These are phyloP conservation scores for Lineus longissimus DNA, from an alignment of 1,140 invertebrate species.

Conservation along the genomic window DNA sequence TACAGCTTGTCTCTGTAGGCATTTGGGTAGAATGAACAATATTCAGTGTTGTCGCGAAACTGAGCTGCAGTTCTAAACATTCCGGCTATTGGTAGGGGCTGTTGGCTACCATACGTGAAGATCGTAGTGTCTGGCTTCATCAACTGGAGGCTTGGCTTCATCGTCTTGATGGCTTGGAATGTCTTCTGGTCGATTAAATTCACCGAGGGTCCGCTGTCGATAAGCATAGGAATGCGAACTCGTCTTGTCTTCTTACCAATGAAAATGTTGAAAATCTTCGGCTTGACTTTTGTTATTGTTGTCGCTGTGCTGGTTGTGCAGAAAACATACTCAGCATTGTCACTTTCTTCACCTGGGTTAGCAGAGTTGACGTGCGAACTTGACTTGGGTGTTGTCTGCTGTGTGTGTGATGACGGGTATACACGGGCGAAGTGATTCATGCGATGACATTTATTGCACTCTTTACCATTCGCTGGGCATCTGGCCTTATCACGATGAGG, in stretches of 20 bases:
- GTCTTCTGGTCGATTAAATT: not conserved
- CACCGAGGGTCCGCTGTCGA: not conserved
- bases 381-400: too few species aligned
- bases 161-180: not conserved
- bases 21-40: conserved; percentile 15
- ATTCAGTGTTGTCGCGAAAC: not conserved
- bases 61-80: not conserved
- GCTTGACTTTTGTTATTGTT: not conserved
- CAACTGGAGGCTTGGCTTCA: not conserved
- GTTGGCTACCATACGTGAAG: not conserved
- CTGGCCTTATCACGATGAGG: too few species aligned
- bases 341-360: too few species aligned
- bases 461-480: not conserved
- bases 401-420: too few species aligned
- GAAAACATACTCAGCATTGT: not conserved
- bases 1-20: conserved; percentile 22
- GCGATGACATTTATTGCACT: not conserved
- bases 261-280: not conserved
- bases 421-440: not conserved
- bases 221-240: not conserved
- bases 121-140: not conserved
- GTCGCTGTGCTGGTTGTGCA: not conserved
- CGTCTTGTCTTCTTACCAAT: not conserved
- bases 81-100: not conserved
- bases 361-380: too few species aligned